Percentiles rank a stretch among this genome's conserved stretches.
phyloP scores from a whole-genome alignment of 2,797 vertebrate species.

The Uromys caudimaculatus region DNA sequence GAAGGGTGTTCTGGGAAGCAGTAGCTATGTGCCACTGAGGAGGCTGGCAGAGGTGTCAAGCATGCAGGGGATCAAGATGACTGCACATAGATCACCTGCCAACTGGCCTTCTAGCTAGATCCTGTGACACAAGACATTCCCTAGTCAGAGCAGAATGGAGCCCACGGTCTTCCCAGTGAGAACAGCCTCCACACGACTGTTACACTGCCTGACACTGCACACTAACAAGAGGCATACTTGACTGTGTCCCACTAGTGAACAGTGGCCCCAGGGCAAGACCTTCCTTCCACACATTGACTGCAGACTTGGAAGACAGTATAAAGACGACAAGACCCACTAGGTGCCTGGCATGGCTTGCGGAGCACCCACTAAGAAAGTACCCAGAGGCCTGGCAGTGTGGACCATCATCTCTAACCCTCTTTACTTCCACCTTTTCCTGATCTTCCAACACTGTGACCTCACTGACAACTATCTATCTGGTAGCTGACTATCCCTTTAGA shows the following conservation, averaged over 20 bases:
- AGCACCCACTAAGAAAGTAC: not conserved
- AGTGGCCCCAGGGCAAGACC: not conserved
- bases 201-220: not conserved
- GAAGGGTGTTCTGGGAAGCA: not conserved
- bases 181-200: not conserved
- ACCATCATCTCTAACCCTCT: not conserved
- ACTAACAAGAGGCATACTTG: not conserved
- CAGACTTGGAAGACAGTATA: not conserved
- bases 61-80: not conserved
- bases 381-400: not conserved
- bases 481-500: not conserved
- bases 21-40: not conserved
- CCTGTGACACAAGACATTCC: not conserved
- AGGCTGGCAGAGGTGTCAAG: not conserved
- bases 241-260: not conserved
- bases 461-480: not conserved
- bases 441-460: no score
- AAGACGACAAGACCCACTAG: not conserved
- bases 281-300: not conserved
- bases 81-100: no score
- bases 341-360: no score
- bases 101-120: not conserved
- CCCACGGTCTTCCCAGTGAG: not conserved
- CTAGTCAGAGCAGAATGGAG: not conserved
- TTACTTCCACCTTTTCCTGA: not conserved